phyloP scores from a whole-genome alignment of 2,888 invertebrate species.

The Perithous albicinctus region DNA sequence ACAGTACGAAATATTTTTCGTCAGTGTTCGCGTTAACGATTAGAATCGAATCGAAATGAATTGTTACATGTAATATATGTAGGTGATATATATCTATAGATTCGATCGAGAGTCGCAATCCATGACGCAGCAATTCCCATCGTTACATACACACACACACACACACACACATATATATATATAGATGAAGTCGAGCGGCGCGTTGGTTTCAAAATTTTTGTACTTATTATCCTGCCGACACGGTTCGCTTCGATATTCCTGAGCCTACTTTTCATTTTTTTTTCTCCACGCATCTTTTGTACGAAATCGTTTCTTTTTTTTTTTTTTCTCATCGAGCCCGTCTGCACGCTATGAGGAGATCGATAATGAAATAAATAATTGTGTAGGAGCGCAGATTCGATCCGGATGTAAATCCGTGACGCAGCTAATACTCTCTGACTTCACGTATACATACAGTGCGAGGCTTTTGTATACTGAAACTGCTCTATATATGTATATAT shows the following conservation, averaged over 20 bases:
- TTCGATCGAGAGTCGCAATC: slow-evolving; percentile 52
- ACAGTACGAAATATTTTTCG: slow-evolving; percentile 11
- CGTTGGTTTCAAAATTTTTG: slow-evolving; percentile 46
- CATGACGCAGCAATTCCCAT: slow-evolving; percentile 60
- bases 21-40: background rate
- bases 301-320: too few species aligned
- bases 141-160: slow-evolving; percentile 1
- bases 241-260: slow-evolving; percentile 21
- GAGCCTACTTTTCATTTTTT: slow-evolving; percentile 42
- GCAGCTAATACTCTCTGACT: slow-evolving; percentile 36
- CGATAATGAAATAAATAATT: slow-evolving; percentile 34
- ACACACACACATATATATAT: background rate
- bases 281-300: slow-evolving; percentile 47
- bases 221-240: slow-evolving; percentile 40
- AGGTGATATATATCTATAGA: slow-evolving; percentile 1
- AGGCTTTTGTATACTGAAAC: background rate
- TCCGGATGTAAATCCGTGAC: slow-evolving; percentile 60
- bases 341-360: background rate
- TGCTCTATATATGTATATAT: background rate
- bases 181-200: background rate
- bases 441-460: background rate
- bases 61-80: slow-evolving; percentile 2
- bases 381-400: slow-evolving; percentile 41
- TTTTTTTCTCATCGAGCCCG: slow-evolving; percentile 30
- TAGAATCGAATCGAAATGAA: slow-evolving; percentile 30